These are phyloP conservation scores for Pyrocephalus nanus DNA, from an alignment of 2,797 vertebrate genomes.

Conservation along the genomic window DNA sequence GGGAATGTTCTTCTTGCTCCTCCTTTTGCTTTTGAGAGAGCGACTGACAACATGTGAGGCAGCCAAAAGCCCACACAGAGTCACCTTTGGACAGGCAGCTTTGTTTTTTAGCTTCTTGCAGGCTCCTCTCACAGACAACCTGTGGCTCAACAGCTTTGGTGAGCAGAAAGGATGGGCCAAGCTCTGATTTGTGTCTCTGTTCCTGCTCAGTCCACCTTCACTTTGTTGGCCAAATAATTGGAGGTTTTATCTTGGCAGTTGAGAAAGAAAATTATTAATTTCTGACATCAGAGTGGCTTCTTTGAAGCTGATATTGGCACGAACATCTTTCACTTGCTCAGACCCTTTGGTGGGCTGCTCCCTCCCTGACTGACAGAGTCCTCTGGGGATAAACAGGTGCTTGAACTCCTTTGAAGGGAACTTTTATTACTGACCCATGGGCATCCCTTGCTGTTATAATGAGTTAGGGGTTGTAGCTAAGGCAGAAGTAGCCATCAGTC, in stretches of 20 bases:
- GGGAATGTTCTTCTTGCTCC: neutral
- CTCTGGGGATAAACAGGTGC: neutral
- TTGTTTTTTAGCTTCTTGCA: neutral
- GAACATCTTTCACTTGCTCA: neutral
- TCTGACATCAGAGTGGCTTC: neutral
- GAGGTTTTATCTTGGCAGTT: neutral
- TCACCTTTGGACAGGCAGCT: neutral
- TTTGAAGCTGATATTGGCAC: neutral
- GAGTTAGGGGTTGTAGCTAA: neutral
- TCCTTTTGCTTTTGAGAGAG: neutral
- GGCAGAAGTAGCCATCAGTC: neutral
- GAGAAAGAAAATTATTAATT: neutral
- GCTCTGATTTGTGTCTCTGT: neutral
- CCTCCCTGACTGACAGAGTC: neutral
- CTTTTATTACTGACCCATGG: neutral
- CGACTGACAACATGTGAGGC: accelerated
- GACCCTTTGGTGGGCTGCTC: neutral
- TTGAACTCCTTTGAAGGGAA: neutral
- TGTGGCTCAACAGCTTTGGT: neutral
- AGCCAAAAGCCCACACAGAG: neutral
- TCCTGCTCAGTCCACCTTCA: neutral
- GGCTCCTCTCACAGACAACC: neutral
- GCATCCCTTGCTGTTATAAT: neutral
- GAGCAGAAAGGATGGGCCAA: neutral
- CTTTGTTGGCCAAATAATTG: neutral